Percentiles rank a stretch among this genome's conserved stretches.
Conservation (phyloP, 2,888 invertebrate species). For the Chrysodeixis includens region DNA sequence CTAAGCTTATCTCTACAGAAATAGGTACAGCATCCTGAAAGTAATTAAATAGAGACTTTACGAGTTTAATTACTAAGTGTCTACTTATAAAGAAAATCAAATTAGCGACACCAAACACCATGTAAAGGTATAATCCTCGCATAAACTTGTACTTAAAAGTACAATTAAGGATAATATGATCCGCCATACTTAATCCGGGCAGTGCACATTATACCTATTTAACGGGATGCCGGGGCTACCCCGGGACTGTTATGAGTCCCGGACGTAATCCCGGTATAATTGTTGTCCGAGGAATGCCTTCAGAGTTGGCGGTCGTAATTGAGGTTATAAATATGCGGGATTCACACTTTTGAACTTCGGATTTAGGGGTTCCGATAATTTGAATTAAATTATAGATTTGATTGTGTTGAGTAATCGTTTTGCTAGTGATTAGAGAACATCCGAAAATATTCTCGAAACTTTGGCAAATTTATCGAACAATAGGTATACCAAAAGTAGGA, state of each 20-base stretch:
- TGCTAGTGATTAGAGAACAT: slow-evolving; percentile 28
- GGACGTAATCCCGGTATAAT: slow-evolving; percentile 83
- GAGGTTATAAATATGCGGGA: slow-evolving; percentile 70
- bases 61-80: slow-evolving; percentile 35
- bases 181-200: slow-evolving; percentile 78
- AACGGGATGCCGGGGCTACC: slow-evolving; percentile 78
- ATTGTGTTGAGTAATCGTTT: slow-evolving; percentile 44
- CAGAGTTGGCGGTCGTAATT: slow-evolving; percentile 78
- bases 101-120: slow-evolving; percentile 60
- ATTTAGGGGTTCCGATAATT: slow-evolving; percentile 55
- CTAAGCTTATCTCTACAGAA: slow-evolving; percentile 3
- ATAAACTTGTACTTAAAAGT: slow-evolving; percentile 82
- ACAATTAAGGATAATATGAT: slow-evolving; percentile 85
- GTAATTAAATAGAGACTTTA: slow-evolving; percentile 29
- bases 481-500: no score
- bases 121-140: slow-evolving; percentile 62
- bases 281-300: slow-evolving; percentile 85
- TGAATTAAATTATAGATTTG: slow-evolving; percentile 63
- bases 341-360: slow-evolving; percentile 62
- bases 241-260: slow-evolving; percentile 82
- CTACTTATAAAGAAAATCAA: slow-evolving; percentile 48
- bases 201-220: slow-evolving; percentile 85
- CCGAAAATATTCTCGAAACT: slow-evolving; percentile 15
- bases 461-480: no score
- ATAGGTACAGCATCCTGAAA: not conserved